Percentiles rank a stretch among this genome's conserved stretches.
Conservation (phyloP, 2,113 vertebrate genomes). For the Gavialis gangeticus region DNA sequence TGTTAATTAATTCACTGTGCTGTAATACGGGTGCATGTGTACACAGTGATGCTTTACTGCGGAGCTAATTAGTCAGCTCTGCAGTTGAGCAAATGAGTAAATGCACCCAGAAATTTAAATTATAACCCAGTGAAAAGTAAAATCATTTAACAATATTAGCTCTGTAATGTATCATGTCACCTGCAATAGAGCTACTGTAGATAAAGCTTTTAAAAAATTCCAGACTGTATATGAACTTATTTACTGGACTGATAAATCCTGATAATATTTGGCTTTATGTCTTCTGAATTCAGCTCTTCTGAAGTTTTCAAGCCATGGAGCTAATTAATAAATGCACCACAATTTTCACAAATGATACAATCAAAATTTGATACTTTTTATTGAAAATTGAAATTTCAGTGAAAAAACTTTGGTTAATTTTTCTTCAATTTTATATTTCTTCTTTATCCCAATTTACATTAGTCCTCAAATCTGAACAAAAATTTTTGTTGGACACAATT, state of each 20-base stretch:
- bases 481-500: slow-evolving; percentile 14
- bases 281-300: background rate
- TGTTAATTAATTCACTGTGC: too few relatives aligned
- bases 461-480: background rate
- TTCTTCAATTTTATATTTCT: slow-evolving; percentile 48
- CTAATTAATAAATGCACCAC: slow-evolving; percentile 36
- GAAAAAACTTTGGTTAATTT: slow-evolving; percentile 35
- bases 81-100: too few relatives aligned
- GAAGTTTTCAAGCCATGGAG: slow-evolving; percentile 12
- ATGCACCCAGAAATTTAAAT: background rate
- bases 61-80: too few relatives aligned
- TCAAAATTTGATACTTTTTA: slow-evolving; percentile 53
- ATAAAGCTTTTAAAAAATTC: background rate
- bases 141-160: background rate
- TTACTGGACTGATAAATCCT: background rate
- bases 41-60: too few relatives aligned
- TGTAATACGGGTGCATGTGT: too few relatives aligned
- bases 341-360: slow-evolving; percentile 55
- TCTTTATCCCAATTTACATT: background rate
- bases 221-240: background rate
- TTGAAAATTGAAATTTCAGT: slow-evolving; percentile 59
- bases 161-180: background rate
- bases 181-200: background rate
- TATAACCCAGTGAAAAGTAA: slow-evolving; percentile 11
- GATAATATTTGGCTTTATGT: slow-evolving; percentile 18